Conservation (phyloP, 2,113 vertebrate species). For the Pteruthius melanotis region DNA sequence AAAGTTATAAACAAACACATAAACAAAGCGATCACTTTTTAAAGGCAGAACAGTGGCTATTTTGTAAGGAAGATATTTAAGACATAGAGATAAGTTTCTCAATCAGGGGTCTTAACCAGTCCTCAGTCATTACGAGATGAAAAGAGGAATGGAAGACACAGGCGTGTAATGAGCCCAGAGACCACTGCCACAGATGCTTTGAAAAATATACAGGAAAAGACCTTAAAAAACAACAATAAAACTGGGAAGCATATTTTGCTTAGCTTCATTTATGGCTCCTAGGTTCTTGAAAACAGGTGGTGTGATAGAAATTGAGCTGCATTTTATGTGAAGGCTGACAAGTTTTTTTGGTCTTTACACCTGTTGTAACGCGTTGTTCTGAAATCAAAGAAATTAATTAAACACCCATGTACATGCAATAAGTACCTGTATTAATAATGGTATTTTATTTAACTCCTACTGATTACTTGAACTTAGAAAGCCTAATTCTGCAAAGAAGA, state of each 20-base stretch:
- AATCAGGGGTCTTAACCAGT: not conserved
- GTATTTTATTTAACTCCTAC: not conserved
- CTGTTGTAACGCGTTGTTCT: not conserved
- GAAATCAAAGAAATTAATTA: not conserved
- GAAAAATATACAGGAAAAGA: not conserved
- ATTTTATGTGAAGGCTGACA: not conserved
- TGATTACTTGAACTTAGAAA: not conserved
- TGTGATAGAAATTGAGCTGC: not conserved
- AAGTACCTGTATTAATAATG: not conserved
- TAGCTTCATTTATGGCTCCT: not conserved
- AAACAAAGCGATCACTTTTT: not conserved
- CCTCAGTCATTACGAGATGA: not conserved
- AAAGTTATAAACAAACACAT: not conserved
- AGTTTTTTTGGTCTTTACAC: not conserved
- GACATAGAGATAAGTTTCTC: not conserved
- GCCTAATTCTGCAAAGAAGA: not conserved
- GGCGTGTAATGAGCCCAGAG: fast-evolving
- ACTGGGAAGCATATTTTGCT: not conserved
- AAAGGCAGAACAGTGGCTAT: not conserved
- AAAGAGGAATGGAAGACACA: not conserved
- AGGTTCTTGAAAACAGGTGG: not conserved
- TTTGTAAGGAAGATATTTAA: not conserved
- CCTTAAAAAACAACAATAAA: not conserved
- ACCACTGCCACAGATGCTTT: not conserved
- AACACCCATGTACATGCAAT: not conserved